phyloP scores from a whole-genome alignment of 2,888 invertebrate species.

The Pogonocherus hispidulus region DNA sequence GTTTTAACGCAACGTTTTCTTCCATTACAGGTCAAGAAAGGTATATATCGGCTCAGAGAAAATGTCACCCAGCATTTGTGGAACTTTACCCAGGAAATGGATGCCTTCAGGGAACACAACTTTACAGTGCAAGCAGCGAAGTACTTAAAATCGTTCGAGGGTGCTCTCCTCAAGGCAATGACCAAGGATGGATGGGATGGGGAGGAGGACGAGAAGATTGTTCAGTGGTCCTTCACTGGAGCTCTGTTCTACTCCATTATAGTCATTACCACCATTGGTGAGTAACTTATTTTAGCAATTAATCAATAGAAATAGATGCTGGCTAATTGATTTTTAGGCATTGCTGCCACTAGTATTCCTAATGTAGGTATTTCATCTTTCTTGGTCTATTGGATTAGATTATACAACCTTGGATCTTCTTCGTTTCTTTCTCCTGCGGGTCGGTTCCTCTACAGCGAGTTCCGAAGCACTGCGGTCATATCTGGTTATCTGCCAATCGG shows the following conservation, averaged over 20 bases:
- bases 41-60: constrained; percentile 79
- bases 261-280: constrained; percentile 96
- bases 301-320: too few relatives aligned
- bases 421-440: too few relatives aligned
- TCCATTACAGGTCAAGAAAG: constrained; percentile 78
- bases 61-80: constrained; percentile 86
- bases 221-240: constrained; percentile 90
- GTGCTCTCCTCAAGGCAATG: constrained; percentile 84
- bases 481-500: too few relatives aligned
- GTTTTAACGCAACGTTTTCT: too few relatives aligned
- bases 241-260: constrained; percentile 96
- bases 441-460: too few relatives aligned
- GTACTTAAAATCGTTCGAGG: constrained; percentile 76
- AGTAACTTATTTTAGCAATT: too few relatives aligned
- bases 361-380: too few relatives aligned
- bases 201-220: constrained; percentile 70
- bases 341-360: too few relatives aligned
- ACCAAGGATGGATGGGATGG: constrained; percentile 94
- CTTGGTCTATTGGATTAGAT: too few relatives aligned
- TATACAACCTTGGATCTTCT: too few relatives aligned
- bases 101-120: constrained; percentile 80
- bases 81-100: constrained; percentile 76
- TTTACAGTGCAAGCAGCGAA: constrained; percentile 83
- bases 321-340: too few relatives aligned
- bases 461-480: too few relatives aligned